Evolutionary conservation across 2,888 invertebrate species (phyloP), one percentile per base, ranked within the genome.

Genomic region (Leucania comma): DNA sequence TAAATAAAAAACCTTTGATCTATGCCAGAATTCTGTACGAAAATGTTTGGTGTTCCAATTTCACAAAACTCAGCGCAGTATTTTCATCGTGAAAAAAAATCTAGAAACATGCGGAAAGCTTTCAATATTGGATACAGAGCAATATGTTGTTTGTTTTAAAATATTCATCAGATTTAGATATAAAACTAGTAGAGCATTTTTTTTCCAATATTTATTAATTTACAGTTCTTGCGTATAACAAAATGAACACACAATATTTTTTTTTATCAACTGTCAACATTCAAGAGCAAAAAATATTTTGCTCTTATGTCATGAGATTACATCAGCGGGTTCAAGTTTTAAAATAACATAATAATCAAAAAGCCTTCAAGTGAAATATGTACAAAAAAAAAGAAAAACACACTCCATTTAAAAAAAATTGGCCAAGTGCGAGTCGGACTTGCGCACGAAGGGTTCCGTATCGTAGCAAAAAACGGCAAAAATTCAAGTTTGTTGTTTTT

Each of bases 141-240:
- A 29, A 46, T 46, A 46, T 46, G 17, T 17, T 6, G 20, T 26
- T 35, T 48, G 2, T 20, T 54, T 56, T 20, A 29, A 29, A 20
- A 29, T 8, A 20, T n/a, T 54, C 0, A 54, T n/a, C 24, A 9
- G 0, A 51, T 3, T 6, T 22, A 51, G 12, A 51, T 24, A 53
- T 1, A 26, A 17, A 46, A 26, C 14, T 32, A 32, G 12, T n/a
- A 35, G 22, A 26, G n/a, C n/a, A 46, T 6, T 57, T n/a, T n/a
- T 26, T 26, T 12, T 62, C 20, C 20, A 60, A 56, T 68, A 72
- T 20, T 78, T 88, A 89, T 53, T 88, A 89, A 32, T 9, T 32
- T 35, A 12, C 32, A 10, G 6, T 17, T n/a, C 20, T 42, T 24
- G 22, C n/a, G 10, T 29, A 20, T 29, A 42, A 22, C 10, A 22